Evolutionary conservation across 2,113 vertebrate species (phyloP).

Genomic region (Donacobius atricapilla): DNA sequence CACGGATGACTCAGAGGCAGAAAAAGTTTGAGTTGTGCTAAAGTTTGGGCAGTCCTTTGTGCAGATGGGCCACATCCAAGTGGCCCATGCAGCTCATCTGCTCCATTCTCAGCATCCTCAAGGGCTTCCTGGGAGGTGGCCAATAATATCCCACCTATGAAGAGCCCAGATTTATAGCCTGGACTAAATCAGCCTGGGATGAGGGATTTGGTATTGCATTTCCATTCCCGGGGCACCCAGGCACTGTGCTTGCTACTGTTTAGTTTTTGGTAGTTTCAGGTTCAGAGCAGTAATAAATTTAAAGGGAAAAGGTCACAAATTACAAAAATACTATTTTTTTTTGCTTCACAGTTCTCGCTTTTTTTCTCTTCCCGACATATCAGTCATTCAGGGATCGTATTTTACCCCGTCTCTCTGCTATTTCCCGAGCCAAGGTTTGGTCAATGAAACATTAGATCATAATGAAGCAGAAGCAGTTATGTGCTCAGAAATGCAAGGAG

Average conservation of each 20-base stretch:
- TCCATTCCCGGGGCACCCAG: background rate
- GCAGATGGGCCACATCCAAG: rapidly evolving
- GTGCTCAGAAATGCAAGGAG: constrained; percentile 25
- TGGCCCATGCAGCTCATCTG: rapidly evolving
- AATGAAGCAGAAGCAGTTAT: constrained; percentile 27
- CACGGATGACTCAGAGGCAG: background rate
- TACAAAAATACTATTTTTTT: background rate
- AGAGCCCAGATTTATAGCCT: background rate
- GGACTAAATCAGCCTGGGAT: background rate
- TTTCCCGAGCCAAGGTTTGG: background rate
- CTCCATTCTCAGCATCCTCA: background rate
- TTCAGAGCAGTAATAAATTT: background rate
- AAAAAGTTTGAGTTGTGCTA: rapidly evolving
- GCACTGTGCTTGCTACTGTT: background rate
- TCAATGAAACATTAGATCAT: constrained; percentile 50
- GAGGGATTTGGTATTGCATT: background rate
- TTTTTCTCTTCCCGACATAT: background rate
- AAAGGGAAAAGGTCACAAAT: background rate
- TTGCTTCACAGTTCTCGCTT: background rate
- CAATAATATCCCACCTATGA: background rate
- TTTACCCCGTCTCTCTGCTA: background rate
- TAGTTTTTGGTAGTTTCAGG: background rate
- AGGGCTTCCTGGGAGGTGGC: background rate
- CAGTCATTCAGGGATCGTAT: background rate
- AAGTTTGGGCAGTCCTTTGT: background rate